Evolutionary conservation across 2,888 invertebrate genomes (phyloP).

Genomic region (Chydorus sphaericus): DNA sequence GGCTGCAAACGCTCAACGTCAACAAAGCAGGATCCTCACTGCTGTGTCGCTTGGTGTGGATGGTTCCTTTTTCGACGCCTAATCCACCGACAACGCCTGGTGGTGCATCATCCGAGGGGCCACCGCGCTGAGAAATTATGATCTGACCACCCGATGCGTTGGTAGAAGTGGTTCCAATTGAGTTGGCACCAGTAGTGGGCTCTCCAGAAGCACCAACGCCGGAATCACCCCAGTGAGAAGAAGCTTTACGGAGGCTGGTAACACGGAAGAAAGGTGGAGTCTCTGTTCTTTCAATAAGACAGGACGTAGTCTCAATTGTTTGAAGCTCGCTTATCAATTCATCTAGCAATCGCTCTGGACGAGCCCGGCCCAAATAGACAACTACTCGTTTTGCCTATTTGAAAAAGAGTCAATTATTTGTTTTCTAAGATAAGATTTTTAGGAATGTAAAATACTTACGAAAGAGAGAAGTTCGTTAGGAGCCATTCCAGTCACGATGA

Average conservation of each 20-base stretch:
- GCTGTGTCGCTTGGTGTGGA: slow-evolving; percentile 88
- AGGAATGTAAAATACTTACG: slow-evolving; percentile 45
- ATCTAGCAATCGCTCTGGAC: slow-evolving; percentile 82
- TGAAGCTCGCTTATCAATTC: slow-evolving; percentile 96
- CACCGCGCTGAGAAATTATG: slow-evolving; percentile 30
- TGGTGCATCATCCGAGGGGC: slow-evolving; percentile 20
- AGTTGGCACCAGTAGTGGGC: slow-evolving; percentile 24
- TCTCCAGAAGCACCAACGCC: not conserved
- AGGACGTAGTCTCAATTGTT: slow-evolving; percentile 90
- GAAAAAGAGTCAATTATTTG: not conserved
- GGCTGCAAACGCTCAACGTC: slow-evolving; percentile 25
- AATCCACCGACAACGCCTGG: slow-evolving; percentile 32
- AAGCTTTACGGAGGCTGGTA: slow-evolving; percentile 32
- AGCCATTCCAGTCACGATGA: slow-evolving; percentile 95
- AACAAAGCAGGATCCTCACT: slow-evolving; percentile 53
- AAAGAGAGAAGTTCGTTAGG: slow-evolving; percentile 81
- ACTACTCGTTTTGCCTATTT: slow-evolving; percentile 90
- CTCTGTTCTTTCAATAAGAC: slow-evolving; percentile 89
- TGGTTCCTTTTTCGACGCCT: slow-evolving; percentile 80
- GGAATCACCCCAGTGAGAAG: slow-evolving; percentile 12
- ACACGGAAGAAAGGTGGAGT: slow-evolving; percentile 95
- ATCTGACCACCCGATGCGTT: slow-evolving; percentile 23
- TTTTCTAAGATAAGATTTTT: not conserved
- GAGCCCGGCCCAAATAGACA: slow-evolving; percentile 76
- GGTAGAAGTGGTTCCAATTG: slow-evolving; percentile 26